Conservation (phyloP, 2,888 invertebrate genomes). For the Drosophila paramelanica region DNA sequence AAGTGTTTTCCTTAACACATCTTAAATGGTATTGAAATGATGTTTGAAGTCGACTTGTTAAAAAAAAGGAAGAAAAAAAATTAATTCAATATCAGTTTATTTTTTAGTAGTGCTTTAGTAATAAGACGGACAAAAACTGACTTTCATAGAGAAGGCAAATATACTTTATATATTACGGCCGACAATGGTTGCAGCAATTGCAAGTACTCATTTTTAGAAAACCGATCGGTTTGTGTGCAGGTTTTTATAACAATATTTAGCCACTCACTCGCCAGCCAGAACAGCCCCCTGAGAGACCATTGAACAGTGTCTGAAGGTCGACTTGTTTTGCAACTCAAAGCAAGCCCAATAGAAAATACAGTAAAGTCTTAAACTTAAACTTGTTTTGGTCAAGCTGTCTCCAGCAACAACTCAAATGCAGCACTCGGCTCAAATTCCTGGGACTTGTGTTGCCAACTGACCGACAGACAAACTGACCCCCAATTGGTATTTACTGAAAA, state of each 20-base stretch:
- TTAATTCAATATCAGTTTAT: background rate
- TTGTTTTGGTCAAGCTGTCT: slow-evolving; percentile 37
- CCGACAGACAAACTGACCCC: slow-evolving; percentile 55
- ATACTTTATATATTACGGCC: too few relatives aligned
- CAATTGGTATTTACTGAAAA: slow-evolving; percentile 58
- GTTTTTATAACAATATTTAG: too few relatives aligned
- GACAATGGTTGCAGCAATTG: background rate
- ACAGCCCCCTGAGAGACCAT: background rate
- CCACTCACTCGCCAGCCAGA: too few relatives aligned
- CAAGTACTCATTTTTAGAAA: background rate
- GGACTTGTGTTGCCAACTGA: slow-evolving; percentile 42
- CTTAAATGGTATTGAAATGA: too few relatives aligned
- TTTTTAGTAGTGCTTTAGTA: background rate
- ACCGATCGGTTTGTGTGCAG: background rate
- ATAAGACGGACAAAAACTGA: background rate
- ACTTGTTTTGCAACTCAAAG: slow-evolving; percentile 54
- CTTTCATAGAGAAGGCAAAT: too few relatives aligned
- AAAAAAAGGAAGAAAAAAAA: too few relatives aligned
- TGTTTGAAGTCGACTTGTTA: too few relatives aligned
- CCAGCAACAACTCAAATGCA: slow-evolving; percentile 17
- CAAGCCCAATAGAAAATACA: slow-evolving; percentile 39
- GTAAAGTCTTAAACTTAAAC: slow-evolving; percentile 49
- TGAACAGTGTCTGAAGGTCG: slow-evolving; percentile 51
- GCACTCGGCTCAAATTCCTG: slow-evolving; percentile 57
- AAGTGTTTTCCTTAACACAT: too few relatives aligned